Base-by-base conservation (phyloP, 2,888 invertebrate species). In the Endotricha flammealis region DNA sequence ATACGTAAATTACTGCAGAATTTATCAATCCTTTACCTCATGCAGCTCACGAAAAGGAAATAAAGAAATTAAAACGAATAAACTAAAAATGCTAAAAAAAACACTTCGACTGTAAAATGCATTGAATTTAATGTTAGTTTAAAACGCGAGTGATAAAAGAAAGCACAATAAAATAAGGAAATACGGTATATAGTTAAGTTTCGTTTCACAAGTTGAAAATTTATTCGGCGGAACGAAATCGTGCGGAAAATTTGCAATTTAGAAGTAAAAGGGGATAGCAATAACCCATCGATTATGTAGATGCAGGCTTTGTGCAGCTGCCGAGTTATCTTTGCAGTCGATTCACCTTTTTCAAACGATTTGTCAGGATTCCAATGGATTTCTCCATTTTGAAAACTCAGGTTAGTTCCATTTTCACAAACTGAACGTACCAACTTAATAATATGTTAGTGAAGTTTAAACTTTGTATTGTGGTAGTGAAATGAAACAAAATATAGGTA, bases 161-260 rank as follows among this genome's bases (percentile, higher is more conserved):
- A 53, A 59, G 47, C 46, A 49, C 45, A 58, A 51, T 56, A 57
- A 58, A 62, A 64, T 65, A 67, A 64, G 59, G 2, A 64, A 69
- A 72, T 65, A 64, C 62, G 63, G 63, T 65, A 70, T 68, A 73
- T 66, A 68, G 74, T 76, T 73, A 65, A 69, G 67, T 70, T 63
- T 63, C 64, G 66, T 65, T 65, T 69, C 68, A 71, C 73, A 67
- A 67, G 62, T 76, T 67, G 75, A 75, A 81, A 85, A 85, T 85
- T 71, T 83, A 85, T 82, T 78, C 78, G 63, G 64, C 59, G 60
- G 69, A 64, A 62, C 66, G 76, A 82, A 83, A 83, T 86, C 83
- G 85, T 78, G 83, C 70, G 79, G 82, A 86, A 86, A 85, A 86
- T 86, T 85, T 82, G 83, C 85, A 83, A 82, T 86, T 86, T 85